These are phyloP conservation scores for Drosophila paulistorum DNA, from an alignment of 1,140 invertebrate genomes.

Conservation along the genomic window DNA sequence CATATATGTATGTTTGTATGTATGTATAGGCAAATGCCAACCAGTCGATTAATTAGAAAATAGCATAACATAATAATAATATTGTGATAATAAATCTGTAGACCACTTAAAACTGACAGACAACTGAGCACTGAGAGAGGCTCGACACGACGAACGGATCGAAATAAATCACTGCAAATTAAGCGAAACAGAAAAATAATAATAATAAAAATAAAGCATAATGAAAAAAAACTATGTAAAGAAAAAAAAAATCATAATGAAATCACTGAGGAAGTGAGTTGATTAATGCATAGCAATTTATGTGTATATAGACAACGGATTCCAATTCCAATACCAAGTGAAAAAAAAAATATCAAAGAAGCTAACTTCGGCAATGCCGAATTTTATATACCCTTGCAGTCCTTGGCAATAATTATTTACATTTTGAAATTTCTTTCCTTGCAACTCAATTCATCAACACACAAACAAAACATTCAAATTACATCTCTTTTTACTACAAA, in stretches of 20 bases:
- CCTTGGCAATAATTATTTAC: too few species aligned
- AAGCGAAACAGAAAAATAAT: slow-evolving; percentile 27
- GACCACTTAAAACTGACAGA: slow-evolving; percentile 17
- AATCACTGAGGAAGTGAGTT: slow-evolving; percentile 56
- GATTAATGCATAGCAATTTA: slow-evolving; percentile 61
- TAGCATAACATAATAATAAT: slow-evolving; percentile 20
- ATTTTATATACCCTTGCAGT: too few species aligned
- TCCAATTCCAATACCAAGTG: slow-evolving; percentile 27
- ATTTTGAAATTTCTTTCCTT: too few species aligned
- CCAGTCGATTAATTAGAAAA: slow-evolving; percentile 13
- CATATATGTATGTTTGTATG: background rate
- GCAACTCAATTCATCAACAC: too few species aligned
- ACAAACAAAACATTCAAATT: too few species aligned
- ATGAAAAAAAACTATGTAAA: background rate
- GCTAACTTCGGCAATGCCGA: too few species aligned
- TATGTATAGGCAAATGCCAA: slow-evolving; percentile 8
- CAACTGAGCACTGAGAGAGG: slow-evolving; percentile 8
- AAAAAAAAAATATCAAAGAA: background rate
- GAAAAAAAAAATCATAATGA: background rate
- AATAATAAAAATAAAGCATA: background rate
- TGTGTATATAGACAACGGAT: slow-evolving; percentile 19
- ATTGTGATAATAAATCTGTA: slow-evolving; percentile 45
- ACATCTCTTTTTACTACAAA: too few species aligned
- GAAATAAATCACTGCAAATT: slow-evolving; percentile 38
- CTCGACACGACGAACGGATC: slow-evolving; percentile 25